Evolutionary conservation across 2,797 vertebrate genomes (phyloP), one percentile per base, ranked within the genome.

Genomic region (Acanthurus lineatus): DNA sequence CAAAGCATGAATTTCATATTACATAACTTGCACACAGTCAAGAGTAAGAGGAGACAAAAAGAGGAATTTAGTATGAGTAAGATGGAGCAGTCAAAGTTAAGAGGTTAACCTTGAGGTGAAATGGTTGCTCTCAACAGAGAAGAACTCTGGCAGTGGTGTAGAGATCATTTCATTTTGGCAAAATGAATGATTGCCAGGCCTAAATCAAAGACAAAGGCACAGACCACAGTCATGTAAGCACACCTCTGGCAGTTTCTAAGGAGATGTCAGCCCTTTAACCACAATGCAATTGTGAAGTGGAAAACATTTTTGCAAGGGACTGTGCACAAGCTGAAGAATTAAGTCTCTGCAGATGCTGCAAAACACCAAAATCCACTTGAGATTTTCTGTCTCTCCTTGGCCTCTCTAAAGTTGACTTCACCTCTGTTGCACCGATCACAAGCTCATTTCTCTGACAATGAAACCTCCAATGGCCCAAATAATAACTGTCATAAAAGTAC

Each of bases 361-460:
- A 20, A 63, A 78, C 74, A 88, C 80, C 44, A 17, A 74, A 81
- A 82, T 48, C 69, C 73, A 80, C 71, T 78, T 61, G 62, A 25
- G 44, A 45, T 40, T 49, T 66, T 57, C 51, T 65, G 25, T 38
- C 35, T 20, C 56, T 42, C 14, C 42, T 38, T 45, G 6, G 42
- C 63, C 73, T 86, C 64, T 3, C 38, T 6, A 59, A 79, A 32
- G 10, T 52, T 44, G 28, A 19, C n/a, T 32, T 56, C 57, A 19
- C 38, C 22, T 67, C 74, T 64, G 35, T 59, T 44, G 32, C 4
- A 40, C 47, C 48, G n/a, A 75, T 66, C 52, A 42, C 42, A 60
- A 28, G 40, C 22, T 58, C 32, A 32, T 72, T 71, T 47, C 22
- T 81, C 52, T 32, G 22, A 45, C 47, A 45, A 35, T 14, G 45